These are phyloP conservation scores for Parotia lawesii DNA, from an alignment of 2,113 vertebrate species.

Conservation along the genomic window DNA sequence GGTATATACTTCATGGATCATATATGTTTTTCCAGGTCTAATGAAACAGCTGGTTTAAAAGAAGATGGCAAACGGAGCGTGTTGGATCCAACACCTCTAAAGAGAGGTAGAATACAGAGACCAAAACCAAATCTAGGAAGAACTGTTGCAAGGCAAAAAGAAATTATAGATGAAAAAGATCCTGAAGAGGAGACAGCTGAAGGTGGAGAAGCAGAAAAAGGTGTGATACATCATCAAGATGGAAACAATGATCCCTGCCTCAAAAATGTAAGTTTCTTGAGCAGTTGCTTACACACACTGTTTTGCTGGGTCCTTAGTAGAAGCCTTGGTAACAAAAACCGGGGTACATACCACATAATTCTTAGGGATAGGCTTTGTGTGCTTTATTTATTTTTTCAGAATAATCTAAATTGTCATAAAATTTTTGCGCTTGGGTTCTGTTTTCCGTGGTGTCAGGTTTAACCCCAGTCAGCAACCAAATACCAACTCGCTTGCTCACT, in stretches of 20 bases:
- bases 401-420: background rate
- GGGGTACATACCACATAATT: background rate
- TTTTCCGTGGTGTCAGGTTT: background rate
- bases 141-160: conserved; percentile 34
- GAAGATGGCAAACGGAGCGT: background rate
- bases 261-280: conserved; percentile 57
- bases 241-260: background rate
- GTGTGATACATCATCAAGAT: background rate
- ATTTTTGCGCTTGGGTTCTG: background rate
- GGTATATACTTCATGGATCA: background rate
- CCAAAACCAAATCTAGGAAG: conserved; percentile 66
- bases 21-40: conserved; percentile 27
- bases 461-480: background rate
- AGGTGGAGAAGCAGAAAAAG: background rate
- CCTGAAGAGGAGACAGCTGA: background rate
- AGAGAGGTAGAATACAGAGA: conserved; percentile 58
- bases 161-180: background rate
- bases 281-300: accelerated
- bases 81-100: conserved; percentile 23
- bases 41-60: conserved; percentile 13
- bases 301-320: background rate
- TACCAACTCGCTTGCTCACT: background rate
- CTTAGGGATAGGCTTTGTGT: background rate
- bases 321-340: background rate
- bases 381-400: background rate